These are phyloP conservation scores for Ecliptopera silaceata DNA, from an alignment of 2,888 invertebrate species.

Conservation along the genomic window DNA sequence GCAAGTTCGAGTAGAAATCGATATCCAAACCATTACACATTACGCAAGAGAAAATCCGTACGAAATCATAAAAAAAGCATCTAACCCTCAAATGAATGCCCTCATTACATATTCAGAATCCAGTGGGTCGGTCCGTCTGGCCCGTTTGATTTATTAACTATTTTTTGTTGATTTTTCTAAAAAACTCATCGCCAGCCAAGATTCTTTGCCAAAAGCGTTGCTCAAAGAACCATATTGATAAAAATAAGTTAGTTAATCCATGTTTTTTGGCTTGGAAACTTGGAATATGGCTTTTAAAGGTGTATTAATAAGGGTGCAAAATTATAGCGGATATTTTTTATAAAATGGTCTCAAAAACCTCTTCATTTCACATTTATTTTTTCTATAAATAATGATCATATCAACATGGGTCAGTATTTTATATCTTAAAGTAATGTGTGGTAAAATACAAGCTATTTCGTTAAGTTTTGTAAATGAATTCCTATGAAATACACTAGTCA, in stretches of 20 bases:
- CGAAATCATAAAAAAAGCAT: conserved; percentile 55
- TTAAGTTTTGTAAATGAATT: neutral
- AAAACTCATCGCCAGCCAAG: conserved; percentile 54
- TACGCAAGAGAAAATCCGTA: conserved; percentile 47
- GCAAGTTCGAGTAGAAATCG: conserved; percentile 13
- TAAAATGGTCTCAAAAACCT: no score
- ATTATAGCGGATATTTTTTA: neutral
- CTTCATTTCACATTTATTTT: no score
- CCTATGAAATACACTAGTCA: neutral
- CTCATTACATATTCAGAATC: conserved; percentile 70
- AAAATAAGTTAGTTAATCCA: conserved; percentile 55
- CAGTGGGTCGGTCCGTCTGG: conserved; percentile 68
- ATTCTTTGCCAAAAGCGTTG: conserved; percentile 64
- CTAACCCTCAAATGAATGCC: conserved; percentile 66
- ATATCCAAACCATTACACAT: conserved; percentile 39
- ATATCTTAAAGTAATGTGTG: no score
- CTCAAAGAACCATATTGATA: conserved; percentile 75
- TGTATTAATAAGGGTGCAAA: conserved; percentile 18
- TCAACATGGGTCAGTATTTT: no score
- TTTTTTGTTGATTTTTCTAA: conserved; percentile 55
- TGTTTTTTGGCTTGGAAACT: conserved; percentile 43
- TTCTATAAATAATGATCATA: no score
- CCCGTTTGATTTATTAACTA: conserved; percentile 70
- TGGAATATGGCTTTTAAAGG: conserved; percentile 16
- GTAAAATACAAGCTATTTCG: no score